Evolutionary conservation across 2,113 vertebrate genomes (phyloP).

Genomic region (Psittacula cyanocephala): DNA sequence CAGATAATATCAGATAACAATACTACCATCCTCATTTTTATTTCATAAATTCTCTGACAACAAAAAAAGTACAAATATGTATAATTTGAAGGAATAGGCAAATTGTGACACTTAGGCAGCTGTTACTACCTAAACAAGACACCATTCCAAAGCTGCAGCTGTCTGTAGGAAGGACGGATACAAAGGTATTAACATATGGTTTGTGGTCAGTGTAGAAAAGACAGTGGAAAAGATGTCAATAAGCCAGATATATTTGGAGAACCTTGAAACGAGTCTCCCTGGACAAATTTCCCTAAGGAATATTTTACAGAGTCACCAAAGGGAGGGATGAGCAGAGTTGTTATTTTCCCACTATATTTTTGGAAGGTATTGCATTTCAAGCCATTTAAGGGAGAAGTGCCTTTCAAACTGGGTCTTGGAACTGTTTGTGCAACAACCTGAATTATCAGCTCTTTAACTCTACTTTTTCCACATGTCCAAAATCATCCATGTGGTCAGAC

Average conservation of each 20-base stretch:
- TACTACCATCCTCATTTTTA: not conserved
- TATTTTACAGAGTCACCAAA: not conserved
- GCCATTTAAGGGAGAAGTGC: not conserved
- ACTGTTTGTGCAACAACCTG: not conserved
- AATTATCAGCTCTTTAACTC: not conserved
- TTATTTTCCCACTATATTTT: not conserved
- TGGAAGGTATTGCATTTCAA: not conserved
- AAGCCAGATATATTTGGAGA: not conserved
- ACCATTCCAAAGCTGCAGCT: not conserved
- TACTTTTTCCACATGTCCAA: not conserved
- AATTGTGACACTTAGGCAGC: not conserved
- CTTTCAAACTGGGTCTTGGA: not conserved
- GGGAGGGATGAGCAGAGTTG: not conserved
- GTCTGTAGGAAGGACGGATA: not conserved
- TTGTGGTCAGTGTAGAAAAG: not conserved
- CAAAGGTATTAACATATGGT: not conserved
- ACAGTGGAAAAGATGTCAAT: not conserved
- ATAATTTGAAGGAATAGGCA: not conserved
- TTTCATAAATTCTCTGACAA: not conserved
- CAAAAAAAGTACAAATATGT: not conserved
- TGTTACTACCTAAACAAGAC: not conserved
- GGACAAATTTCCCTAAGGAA: not conserved
- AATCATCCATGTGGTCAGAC: not conserved
- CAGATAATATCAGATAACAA: not conserved
- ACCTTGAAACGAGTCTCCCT: not conserved